Evolutionary conservation across 1,140 invertebrate species (phyloP), one percentile per base, ranked within the genome.

Genomic region (Psilanteris sp.): DNA sequence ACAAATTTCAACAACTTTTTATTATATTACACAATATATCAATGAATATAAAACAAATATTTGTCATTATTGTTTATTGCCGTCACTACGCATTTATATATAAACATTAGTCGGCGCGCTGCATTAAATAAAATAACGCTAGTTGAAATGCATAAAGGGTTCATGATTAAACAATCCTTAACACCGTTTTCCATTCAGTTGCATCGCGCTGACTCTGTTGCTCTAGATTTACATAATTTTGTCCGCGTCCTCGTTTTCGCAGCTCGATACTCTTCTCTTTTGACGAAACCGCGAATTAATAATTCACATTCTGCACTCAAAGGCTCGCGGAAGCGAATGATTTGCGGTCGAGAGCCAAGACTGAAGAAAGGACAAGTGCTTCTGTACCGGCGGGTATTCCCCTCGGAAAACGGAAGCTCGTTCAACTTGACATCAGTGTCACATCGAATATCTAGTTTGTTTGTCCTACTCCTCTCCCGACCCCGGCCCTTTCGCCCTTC

Each of bases 201-300:
- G 41, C 39, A 46, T 43, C 20, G 41, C 31, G 54, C 41, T 59
- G 29, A 46, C 54, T 29, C 8, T 14, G 32, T 50, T 50, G 59
- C 32, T 50, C 44, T 34, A 62, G 44, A 50, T 62, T 62, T 62
- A 24, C 44, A 62, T 62, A 48, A 50, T 50, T 62, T 59, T 16
- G 39, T 18, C 2, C 18, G 16, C 20, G 54, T 44, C 39, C 54
- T 29, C 54, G 15, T 57, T 48, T 61, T 6, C 29, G 20, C 18
- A 13, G n/a, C 39, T 36, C 27, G 15, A 20, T 32, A 43, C 18
- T 41, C 36, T 20, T 52, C 36, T 31, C 59, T 50, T 41, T 32
- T 16, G 22, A 54, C 29, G 13, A 55, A 55, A 24, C 52, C 50
- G 39, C 62, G 31, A 50, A 48, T 68, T 68, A 55, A 68, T 57